These are phyloP conservation scores for Camptogramma bilineatum DNA, from an alignment of 2,888 invertebrate genomes.

Conservation along the genomic window DNA sequence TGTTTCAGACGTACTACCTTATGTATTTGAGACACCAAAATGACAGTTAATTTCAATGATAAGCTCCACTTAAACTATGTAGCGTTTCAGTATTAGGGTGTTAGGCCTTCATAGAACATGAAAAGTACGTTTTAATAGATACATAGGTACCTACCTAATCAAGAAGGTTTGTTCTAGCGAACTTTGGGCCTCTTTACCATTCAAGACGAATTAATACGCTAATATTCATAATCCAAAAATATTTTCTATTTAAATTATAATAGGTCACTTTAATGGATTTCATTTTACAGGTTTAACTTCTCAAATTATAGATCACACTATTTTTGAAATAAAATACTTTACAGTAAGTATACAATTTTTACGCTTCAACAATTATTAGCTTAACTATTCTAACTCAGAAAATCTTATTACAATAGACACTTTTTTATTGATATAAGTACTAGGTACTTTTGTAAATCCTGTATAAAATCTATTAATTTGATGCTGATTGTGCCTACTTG, in stretches of 20 bases:
- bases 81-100: no score
- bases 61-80: no score
- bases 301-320: background rate
- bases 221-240: background rate
- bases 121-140: background rate
- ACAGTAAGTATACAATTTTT: background rate
- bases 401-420: background rate
- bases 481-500: background rate
- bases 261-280: background rate
- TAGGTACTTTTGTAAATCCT: constrained; percentile 52
- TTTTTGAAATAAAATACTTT: background rate
- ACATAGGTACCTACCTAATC: background rate
- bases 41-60: no score
- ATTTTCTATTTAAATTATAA: background rate
- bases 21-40: no score
- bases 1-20: no score
- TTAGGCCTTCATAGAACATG: background rate
- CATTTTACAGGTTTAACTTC: no score
- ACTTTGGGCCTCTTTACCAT: constrained; percentile 22
- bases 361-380: background rate
- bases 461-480: constrained; percentile 57
- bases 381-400: background rate
- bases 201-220: background rate
- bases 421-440: constrained; percentile 29
- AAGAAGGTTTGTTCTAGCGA: constrained; percentile 4